phyloP scores from a whole-genome alignment of 2,888 invertebrate genomes.

The Agapostemon virescens region DNA sequence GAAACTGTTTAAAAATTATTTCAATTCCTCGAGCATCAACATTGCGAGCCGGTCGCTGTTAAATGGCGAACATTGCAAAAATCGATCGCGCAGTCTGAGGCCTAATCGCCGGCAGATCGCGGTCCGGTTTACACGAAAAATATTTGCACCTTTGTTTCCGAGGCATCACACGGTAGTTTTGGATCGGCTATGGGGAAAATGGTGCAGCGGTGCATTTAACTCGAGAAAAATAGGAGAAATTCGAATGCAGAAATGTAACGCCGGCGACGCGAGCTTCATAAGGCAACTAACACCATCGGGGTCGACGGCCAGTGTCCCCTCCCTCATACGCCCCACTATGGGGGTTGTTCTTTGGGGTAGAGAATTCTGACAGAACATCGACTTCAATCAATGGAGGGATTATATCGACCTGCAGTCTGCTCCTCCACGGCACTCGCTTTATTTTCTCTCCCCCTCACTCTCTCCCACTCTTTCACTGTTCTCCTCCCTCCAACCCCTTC shows the following conservation, averaged over 20 bases:
- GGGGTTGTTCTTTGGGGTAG: slow-evolving; percentile 51
- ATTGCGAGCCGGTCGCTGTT: neutral
- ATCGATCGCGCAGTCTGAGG: slow-evolving; percentile 16
- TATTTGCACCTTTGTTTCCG: slow-evolving; percentile 1
- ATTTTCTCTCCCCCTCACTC: slow-evolving; percentile 1
- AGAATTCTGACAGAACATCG: slow-evolving; percentile 61
- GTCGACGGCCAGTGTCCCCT: slow-evolving; percentile 63
- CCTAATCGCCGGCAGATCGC: neutral
- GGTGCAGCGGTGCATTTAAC: neutral
- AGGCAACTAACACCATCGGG: slow-evolving; percentile 62
- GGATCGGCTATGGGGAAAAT: neutral
- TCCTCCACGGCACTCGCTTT: slow-evolving; percentile 3
- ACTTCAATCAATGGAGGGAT: slow-evolving; percentile 65
- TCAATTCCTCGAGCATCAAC: neutral
- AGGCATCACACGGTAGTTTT: neutral
- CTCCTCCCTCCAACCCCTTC: neutral
- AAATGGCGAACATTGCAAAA: slow-evolving; percentile 7
- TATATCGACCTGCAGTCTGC: slow-evolving; percentile 48
- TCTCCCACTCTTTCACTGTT: neutral
- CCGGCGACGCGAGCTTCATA: slow-evolving; percentile 46
- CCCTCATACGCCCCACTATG: slow-evolving; percentile 50
- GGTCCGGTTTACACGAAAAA: neutral
- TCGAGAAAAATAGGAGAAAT: neutral
- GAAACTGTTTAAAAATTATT: neutral
- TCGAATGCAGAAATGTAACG: neutral